Percentiles rank a stretch among this genome's conserved stretches.
phyloP scores from a whole-genome alignment of 2,888 invertebrate genomes.

The Megalurothrips usitatus region DNA sequence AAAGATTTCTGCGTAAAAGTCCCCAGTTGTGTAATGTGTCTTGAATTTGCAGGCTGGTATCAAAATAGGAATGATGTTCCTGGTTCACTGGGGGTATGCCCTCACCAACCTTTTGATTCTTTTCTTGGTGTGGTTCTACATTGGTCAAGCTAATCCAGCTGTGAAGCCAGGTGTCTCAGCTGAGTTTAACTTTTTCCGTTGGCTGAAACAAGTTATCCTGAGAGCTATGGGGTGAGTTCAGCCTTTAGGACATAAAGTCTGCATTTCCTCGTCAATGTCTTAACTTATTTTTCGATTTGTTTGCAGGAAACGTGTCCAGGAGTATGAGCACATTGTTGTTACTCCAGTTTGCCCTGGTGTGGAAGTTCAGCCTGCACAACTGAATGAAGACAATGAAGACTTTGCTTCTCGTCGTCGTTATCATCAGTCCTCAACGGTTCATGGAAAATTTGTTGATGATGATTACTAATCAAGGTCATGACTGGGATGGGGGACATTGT shows the following conservation, averaged over 20 bases:
- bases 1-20: not conserved
- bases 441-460: conserved; percentile 15
- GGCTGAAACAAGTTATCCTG: conserved; percentile 68
- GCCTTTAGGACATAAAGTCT: not conserved
- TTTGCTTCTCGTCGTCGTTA: conserved; percentile 87
- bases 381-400: conserved; percentile 94
- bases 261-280: conserved; percentile 28
- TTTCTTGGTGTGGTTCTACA: conserved; percentile 86
- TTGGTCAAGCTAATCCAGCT: conserved; percentile 91
- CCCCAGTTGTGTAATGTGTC: conserved; percentile 4
- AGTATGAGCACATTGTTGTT: conserved; percentile 82
- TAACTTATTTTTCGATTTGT: conserved; percentile 38
- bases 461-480: not conserved
- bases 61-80: conserved; percentile 83
- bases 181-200: conserved; percentile 74
- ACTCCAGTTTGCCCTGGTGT: conserved; percentile 76
- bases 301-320: conserved; percentile 65
- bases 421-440: conserved; percentile 83
- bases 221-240: conserved; percentile 68
- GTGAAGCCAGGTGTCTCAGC: conserved; percentile 86
- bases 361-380: conserved; percentile 74
- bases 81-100: conserved; percentile 92
- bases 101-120: conserved; percentile 75
- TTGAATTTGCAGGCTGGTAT: conserved; percentile 66
- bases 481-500: too few relatives aligned